Evolutionary conservation across 2,113 vertebrate genomes (phyloP), one percentile per base, ranked within the genome.

Genomic region (Ptychochromis oligacanthus): DNA sequence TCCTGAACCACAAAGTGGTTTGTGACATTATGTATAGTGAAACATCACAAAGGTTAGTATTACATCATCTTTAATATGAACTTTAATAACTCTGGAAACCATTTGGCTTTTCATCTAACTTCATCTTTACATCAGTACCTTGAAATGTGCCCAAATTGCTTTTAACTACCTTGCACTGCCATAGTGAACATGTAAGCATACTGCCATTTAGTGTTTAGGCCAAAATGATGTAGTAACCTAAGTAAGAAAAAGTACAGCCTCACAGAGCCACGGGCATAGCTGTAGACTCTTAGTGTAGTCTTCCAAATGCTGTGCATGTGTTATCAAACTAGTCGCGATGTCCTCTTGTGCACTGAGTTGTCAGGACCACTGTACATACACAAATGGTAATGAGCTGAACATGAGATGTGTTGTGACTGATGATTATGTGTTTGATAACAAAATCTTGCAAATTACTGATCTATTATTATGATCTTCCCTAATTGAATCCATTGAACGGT

Each of bases 331-430:
- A 26, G 67, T 34, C 18, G 67, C 5, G 46, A 54, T 36, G 36
- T 54, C 46, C 26, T 34, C 67, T 72, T 62, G n/a, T 70, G 22
- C 22, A 5, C 12, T 40, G 46, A 28, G 22, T 67, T 81, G 17
- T 82, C 28, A 11, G 74, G 64, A 75, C 76, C 80, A 56, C 40
- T 18, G 49, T 46, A 20, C 14, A 40, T 7, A 49, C 17, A 77
- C 36, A 88, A 12, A 77, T 62, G 43, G 31, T 55, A 77, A 75
- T 70, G 56, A 76, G 36, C 67, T 72, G 57, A 83, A 75, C 24
- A 64, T 82, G 36, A 84, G 86, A 91, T 81, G 61, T 49, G 46
- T 77, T 62, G 75, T 56, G 59, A 74, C 24, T 85, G 61, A 90
- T 89, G 82, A 90, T 84, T 70, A 24, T 22, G 2, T 65, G 58